Evolutionary conservation across 1,140 invertebrate species (phyloP).

Genomic region (Saccostrea glomerata): DNA sequence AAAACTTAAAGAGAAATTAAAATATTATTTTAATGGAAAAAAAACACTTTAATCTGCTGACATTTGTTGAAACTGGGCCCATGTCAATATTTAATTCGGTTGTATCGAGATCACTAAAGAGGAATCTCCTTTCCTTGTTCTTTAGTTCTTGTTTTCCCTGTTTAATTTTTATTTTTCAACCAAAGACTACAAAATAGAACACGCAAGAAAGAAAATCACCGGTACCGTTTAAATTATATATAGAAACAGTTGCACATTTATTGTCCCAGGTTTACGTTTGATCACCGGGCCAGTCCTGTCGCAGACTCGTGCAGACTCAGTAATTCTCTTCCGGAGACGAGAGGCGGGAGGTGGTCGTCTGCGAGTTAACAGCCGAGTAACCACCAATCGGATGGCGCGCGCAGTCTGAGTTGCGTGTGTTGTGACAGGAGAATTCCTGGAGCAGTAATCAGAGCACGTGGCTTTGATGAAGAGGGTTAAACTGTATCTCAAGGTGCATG

Average conservation of each 20-base stretch:
- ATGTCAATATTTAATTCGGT: not conserved
- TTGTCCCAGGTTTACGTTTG: not conserved
- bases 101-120: not conserved
- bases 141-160: not conserved
- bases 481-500: conserved; percentile 19
- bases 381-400: conserved; percentile 20
- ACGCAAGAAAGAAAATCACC: not conserved
- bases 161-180: not conserved
- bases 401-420: conserved; percentile 21
- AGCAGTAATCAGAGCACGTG: conserved; percentile 23
- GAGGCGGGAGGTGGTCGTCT: not conserved
- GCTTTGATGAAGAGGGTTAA: conserved; percentile 7
- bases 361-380: conserved; percentile 11
- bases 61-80: not conserved
- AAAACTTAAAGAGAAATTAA: not conserved
- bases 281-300: not conserved
- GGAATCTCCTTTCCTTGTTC: not conserved
- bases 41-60: conserved; percentile 15
- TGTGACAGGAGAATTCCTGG: conserved; percentile 7
- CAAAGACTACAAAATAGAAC: not conserved
- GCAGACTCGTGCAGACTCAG: not conserved
- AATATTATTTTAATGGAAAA: conserved; percentile 14
- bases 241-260: conserved; percentile 32
- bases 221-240: not conserved
- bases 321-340: not conserved